Base-by-base conservation (phyloP, 2,113 vertebrate species). In the Phylloscopus whistleri region DNA sequence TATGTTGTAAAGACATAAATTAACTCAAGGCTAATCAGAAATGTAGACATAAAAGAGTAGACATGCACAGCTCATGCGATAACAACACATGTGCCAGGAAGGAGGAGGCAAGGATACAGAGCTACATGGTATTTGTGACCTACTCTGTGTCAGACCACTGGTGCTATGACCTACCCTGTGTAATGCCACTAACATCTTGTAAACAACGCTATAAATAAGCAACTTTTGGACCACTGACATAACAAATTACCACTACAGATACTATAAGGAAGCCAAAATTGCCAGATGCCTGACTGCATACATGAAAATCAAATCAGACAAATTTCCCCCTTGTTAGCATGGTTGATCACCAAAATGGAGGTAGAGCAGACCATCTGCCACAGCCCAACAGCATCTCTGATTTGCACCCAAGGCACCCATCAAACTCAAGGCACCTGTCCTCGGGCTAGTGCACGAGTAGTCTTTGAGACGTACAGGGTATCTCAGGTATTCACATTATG, bases 31-130 rank as follows among this genome's bases (percentile, higher is more conserved):
- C 56, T 72, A 82, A 41, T 11, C 10, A 78, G 56, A 63, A 84
- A 37, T 1, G 3, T 2, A 68, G 19, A 31, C 24, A 56, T 1
- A 1, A 41, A 20, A 62, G 41, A 68, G 35, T 0, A 60, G 18
- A 80, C 2, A 11, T 11, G 8, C 51, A 60, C 21, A 89, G 43
- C 19, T 89, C 41, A 15, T 2, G 1, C 16, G 27, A 1, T 37
- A 81, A 48, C 19, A 62, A 52, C 30, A 63, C 12, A 11, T 3
- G 7, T 39, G 6, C 28, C 27, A 43, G 48, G 28, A 35, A 72
- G 23, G 26, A 7, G 16, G 22, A 85, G 35, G 13, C 27, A 72
- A 41, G 28, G 16, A 51, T 26, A 41, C 9, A 52, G 30, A 62
- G 56, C 16, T 73, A n/a, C 23, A 33, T 0, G 3, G 18, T 43